Evolutionary conservation across 2,797 vertebrate genomes (phyloP).

Genomic region (Hemitrygon akajei): DNA sequence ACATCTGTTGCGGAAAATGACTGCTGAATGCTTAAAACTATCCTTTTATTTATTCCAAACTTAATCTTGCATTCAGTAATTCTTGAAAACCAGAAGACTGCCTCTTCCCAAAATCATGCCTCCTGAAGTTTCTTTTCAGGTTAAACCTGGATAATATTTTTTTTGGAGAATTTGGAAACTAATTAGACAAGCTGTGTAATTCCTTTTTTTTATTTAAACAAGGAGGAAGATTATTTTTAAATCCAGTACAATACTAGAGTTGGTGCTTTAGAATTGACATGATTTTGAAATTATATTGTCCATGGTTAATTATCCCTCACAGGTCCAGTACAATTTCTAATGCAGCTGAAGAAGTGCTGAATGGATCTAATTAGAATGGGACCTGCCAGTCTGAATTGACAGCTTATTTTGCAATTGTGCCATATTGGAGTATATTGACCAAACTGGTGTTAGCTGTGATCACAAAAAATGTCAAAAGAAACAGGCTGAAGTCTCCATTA

Average conservation of each 20-base stretch:
- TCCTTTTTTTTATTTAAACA: no score
- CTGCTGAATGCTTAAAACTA: background rate
- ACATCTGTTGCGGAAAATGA: background rate
- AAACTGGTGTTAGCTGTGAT: no score
- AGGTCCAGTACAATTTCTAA: background rate
- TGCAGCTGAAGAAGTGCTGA: background rate
- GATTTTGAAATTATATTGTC: background rate
- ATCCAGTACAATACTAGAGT: background rate
- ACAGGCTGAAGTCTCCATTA: background rate
- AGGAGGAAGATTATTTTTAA: background rate
- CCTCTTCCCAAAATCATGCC: background rate
- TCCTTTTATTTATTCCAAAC: slow-evolving; percentile 1
- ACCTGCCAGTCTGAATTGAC: background rate
- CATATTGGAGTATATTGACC: background rate
- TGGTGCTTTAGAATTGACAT: background rate
- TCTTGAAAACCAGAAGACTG: background rate
- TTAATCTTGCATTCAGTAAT: slow-evolving; percentile 5
- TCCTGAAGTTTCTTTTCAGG: background rate
- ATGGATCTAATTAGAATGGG: background rate
- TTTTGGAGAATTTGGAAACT: background rate
- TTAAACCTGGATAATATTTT: background rate
- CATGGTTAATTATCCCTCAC: background rate
- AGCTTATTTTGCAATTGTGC: background rate
- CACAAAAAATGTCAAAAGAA: background rate
- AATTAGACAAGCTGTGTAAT: background rate